These are phyloP conservation scores for Dinocampus coccinellae DNA, from an alignment of 2,888 invertebrate species.

Conservation along the genomic window DNA sequence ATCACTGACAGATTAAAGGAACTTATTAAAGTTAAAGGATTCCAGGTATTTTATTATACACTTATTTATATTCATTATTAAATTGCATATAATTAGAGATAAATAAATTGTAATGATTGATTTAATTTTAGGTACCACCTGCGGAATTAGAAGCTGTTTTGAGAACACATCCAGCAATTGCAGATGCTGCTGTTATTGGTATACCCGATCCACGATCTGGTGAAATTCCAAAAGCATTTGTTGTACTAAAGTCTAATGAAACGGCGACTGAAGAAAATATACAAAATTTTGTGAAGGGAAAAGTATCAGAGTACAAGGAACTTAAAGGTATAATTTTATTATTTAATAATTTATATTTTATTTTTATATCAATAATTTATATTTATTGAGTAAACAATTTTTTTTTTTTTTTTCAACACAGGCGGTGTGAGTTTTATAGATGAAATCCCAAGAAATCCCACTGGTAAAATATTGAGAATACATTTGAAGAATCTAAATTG, in stretches of 20 bases:
- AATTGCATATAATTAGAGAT: too few species aligned
- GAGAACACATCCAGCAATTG: constrained; percentile 79
- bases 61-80: not conserved
- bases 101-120: not conserved
- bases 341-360: not conserved
- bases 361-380: not conserved
- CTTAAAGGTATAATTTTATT: constrained; percentile 66
- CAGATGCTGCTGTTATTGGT: constrained; percentile 88
- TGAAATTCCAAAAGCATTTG: constrained; percentile 82
- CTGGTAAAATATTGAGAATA: constrained; percentile 45
- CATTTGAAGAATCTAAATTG: constrained; percentile 45
- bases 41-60: constrained; percentile 54
- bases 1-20: constrained; percentile 73
- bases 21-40: constrained; percentile 71
- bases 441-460: constrained; percentile 42
- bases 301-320: constrained; percentile 83
- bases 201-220: constrained; percentile 78
- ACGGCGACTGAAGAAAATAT: constrained; percentile 73
- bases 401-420: constrained; percentile 48
- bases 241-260: constrained; percentile 73
- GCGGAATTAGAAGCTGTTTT: constrained; percentile 87
- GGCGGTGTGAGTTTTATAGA: constrained; percentile 54
- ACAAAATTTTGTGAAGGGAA: constrained; percentile 74
- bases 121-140: constrained; percentile 81
- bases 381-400: not conserved